Evolutionary conservation across 2,888 invertebrate species (phyloP).

Genomic region (Lamproptera curius): DNA sequence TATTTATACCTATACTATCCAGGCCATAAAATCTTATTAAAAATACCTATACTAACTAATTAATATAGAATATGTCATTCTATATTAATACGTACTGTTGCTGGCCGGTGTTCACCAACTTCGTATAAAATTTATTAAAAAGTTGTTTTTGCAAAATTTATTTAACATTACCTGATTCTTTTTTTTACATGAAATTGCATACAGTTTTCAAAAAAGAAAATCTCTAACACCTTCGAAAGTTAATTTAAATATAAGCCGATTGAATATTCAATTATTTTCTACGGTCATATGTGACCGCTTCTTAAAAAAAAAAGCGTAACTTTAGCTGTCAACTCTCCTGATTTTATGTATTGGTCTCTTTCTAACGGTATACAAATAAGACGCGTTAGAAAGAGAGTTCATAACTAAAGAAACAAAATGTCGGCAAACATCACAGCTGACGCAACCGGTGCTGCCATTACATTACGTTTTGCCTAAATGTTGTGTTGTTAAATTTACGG

Average conservation of each 20-base stretch:
- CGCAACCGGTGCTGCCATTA: constrained; percentile 6
- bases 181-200: too few species aligned
- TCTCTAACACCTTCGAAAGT: not conserved
- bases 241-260: not conserved
- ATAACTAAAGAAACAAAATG: constrained; percentile 3
- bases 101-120: too few species aligned
- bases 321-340: constrained; percentile 8
- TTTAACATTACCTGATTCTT: too few species aligned
- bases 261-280: constrained; percentile 4
- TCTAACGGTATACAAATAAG: not conserved
- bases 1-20: too few species aligned
- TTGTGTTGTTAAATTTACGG: too few species aligned
- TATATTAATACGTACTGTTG: too few species aligned
- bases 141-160: too few species aligned
- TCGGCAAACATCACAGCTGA: constrained; percentile 8
- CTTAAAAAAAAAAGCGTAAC: constrained; percentile 1
- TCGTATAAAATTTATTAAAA: too few species aligned
- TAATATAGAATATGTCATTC: too few species aligned
- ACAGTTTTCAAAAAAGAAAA: not conserved
- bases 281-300: not conserved
- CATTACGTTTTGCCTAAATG: not conserved
- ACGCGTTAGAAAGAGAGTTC: constrained; percentile 8
- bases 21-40: too few species aligned
- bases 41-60: too few species aligned
- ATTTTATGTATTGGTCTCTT: not conserved